Conservation (phyloP, 2,797 vertebrate species). For the Argyrosomus regius region DNA sequence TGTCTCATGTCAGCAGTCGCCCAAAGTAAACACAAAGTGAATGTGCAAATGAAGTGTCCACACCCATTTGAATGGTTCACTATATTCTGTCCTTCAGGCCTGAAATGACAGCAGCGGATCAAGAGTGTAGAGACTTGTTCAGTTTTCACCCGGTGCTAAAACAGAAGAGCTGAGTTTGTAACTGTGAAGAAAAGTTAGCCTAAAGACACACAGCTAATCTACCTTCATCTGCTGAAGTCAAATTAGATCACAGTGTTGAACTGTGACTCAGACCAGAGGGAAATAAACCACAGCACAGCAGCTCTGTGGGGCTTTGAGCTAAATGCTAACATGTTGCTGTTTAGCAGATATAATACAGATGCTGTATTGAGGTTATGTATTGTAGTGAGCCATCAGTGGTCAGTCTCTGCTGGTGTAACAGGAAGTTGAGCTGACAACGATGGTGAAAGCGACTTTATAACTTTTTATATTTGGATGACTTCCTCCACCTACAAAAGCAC, state of each 20-base stretch:
- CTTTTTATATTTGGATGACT: no score
- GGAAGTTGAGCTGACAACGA: no score
- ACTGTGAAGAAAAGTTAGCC: neutral
- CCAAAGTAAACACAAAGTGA: constrained; percentile 16
- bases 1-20: neutral
- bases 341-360: neutral
- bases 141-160: neutral
- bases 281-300: neutral
- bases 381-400: no score
- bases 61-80: neutral
- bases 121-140: neutral
- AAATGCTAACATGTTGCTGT: neutral
- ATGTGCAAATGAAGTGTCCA: constrained; percentile 19
- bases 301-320: neutral
- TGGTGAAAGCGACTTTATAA: no score
- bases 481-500: no score
- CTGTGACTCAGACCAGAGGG: neutral
- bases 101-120: neutral
- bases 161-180: neutral
- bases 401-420: no score
- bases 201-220: neutral
- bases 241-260: neutral
- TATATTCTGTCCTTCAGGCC: neutral
- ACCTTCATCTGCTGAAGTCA: neutral
- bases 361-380: no score